These are phyloP conservation scores for Calliopsis andreniformis DNA, from an alignment of 1,140 invertebrate species.

Conservation along the genomic window DNA sequence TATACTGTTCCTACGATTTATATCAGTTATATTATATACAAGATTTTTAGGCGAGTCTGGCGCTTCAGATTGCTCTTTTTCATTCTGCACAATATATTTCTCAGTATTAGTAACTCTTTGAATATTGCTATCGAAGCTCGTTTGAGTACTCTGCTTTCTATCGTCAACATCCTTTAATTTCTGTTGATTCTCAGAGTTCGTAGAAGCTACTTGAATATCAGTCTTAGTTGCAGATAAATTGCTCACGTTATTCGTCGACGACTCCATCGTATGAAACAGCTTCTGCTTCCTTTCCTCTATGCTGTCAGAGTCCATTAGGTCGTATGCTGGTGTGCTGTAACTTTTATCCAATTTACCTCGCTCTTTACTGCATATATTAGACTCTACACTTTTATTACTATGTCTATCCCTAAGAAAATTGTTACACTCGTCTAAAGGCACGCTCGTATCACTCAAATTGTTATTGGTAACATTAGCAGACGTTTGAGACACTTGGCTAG, in stretches of 20 bases:
- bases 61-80: conserved; percentile 42
- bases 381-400: conserved; percentile 49
- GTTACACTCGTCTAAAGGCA: conserved; percentile 68
- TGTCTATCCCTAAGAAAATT: conserved; percentile 57
- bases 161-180: conserved; percentile 26
- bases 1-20: conserved; percentile 43
- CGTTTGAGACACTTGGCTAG: conserved; percentile 24
- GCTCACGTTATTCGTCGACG: conserved; percentile 19
- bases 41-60: conserved; percentile 42
- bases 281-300: conserved; percentile 63
- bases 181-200: conserved; percentile 43
- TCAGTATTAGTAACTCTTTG: conserved; percentile 65
- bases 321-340: conserved; percentile 89
- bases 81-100: conserved; percentile 52
- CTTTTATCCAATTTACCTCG: conserved; percentile 87
- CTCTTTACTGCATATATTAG: conserved; percentile 62
- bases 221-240: conserved; percentile 64
- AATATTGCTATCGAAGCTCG: conserved; percentile 47
- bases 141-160: conserved; percentile 8
- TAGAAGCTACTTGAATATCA: conserved; percentile 56
- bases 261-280: conserved; percentile 49
- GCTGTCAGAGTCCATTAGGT: conserved; percentile 81
- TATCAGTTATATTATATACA: conserved; percentile 27
- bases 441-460: conserved; percentile 62
- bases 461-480: conserved; percentile 42